phyloP scores from a whole-genome alignment of 2,797 vertebrate genomes.

The Muraenolepis orangiensis region DNA sequence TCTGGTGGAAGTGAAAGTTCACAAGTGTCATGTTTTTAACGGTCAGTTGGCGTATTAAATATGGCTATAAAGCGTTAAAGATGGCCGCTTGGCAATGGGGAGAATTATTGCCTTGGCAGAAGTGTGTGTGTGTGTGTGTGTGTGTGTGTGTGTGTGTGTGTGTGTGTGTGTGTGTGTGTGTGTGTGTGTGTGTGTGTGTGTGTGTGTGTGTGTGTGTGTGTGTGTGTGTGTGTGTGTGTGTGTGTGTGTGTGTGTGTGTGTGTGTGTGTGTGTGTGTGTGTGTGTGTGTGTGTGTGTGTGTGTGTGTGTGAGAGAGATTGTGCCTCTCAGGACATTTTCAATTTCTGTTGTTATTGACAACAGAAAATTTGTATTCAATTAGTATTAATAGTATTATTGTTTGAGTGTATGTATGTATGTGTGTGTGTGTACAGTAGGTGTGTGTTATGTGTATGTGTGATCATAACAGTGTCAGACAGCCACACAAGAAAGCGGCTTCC shows the following conservation, averaged over 20 bases:
- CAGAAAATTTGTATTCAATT: not conserved
- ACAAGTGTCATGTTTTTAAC: not conserved
- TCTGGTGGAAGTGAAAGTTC: not conserved
- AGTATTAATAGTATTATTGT: not conserved
- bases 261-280: not conserved
- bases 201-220: too few relatives aligned
- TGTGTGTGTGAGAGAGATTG: not conserved
- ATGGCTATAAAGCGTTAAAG: not conserved
- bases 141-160: not conserved
- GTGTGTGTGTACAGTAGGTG: not conserved
- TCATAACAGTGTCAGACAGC: constrained; percentile 44
- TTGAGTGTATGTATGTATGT: not conserved
- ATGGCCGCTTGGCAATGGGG: not conserved
- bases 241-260: constrained; percentile 6
- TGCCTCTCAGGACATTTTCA: not conserved
- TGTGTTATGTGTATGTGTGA: constrained; percentile 11
- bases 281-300: constrained; percentile 6
- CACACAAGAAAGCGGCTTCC: constrained; percentile 43
- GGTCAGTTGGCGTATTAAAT: not conserved
- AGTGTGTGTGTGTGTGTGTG: not conserved
- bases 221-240: too few relatives aligned
- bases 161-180: too few relatives aligned
- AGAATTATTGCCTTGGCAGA: not conserved
- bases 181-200: too few relatives aligned
- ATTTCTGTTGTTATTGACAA: not conserved